phyloP scores from a whole-genome alignment of 1,140 invertebrate species.

The Diploscapter pachys region DNA sequence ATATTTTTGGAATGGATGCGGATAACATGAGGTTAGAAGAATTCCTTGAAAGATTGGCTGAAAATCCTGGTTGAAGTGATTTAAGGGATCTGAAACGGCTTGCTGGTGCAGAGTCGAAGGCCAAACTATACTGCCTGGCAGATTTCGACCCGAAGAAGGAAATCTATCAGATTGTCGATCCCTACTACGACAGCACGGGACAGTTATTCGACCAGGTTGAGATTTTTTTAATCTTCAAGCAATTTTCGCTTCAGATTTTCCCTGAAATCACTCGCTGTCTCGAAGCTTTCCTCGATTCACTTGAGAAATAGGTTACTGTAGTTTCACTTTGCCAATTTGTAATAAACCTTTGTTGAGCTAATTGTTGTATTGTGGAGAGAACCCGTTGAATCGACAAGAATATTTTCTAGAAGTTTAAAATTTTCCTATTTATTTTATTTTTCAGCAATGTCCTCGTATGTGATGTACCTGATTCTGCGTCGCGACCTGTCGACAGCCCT shows the following conservation, averaged over 20 bases:
- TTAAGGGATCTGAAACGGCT: constrained; percentile 63
- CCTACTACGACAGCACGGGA: constrained; percentile 71
- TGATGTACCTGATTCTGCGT: constrained; percentile 52
- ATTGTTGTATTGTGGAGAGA: too few species aligned
- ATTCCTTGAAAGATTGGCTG: neutral
- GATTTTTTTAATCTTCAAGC: too few species aligned
- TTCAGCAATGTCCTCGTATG: constrained; percentile 14
- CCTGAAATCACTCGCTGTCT: too few species aligned
- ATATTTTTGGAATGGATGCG: constrained; percentile 86
- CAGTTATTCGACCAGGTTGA: constrained; percentile 28
- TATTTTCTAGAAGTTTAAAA: too few species aligned
- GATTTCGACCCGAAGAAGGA: constrained; percentile 73
- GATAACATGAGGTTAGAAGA: constrained; percentile 68
- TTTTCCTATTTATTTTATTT: too few species aligned
- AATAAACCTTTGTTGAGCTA: too few species aligned
- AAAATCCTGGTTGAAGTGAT: constrained; percentile 18
- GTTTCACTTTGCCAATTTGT: too few species aligned
- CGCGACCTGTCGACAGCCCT: constrained; percentile 43
- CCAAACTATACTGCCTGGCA: constrained; percentile 74
- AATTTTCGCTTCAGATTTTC: too few species aligned
- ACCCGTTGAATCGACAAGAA: too few species aligned
- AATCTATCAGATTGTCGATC: constrained; percentile 77
- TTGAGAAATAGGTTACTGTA: too few species aligned
- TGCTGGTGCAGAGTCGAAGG: constrained; percentile 65
- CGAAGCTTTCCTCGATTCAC: too few species aligned